Evolutionary conservation across 2,113 vertebrate species (phyloP), one percentile per base, ranked within the genome.

Genomic region (Lamprologus callipterus): DNA sequence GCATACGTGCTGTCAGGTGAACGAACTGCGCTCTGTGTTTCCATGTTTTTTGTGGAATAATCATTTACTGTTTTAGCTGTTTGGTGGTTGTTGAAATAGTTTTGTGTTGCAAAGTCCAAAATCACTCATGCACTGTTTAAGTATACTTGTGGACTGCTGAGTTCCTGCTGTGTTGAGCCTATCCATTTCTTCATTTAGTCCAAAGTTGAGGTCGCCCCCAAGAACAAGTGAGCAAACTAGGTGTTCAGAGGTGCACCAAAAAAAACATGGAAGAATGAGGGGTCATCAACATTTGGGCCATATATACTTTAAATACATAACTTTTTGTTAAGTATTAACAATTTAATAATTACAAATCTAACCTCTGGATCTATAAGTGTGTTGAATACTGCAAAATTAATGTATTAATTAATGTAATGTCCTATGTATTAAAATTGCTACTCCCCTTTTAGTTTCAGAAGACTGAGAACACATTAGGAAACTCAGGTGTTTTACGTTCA

Each of bases 341-440:
- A 33, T 60, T 60, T 60, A 19, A 60, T 33, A 10, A 33, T 33
- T 60, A 60, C 9, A 60, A 60, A 60, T 60, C 16, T 33, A 60
- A 0, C 8, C 8, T 60, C 28, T 60, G 28, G 16, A 11, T 33
- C 1, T 33, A 7, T 33, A 60, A 60, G 16, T 60, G 58, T 1
- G 1, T 60, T 60, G 57, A 60, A 10, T 33, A 33, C 28, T 60
- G 58, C 0, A 0, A 19, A 63, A 63, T 63, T 63, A 11, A 10
- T 33, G 26, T 60, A 58, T 6, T 58, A 0, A 31, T 58, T 31
- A 31, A 60, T 31, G 57, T 60, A 60, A 17, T 58, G 5, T 23
- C 7, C 1, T 54, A 55, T 55, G 57, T 60, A 60, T 6, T 33
- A 33, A 31, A 60, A 17, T 31, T 60, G 14, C 26, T 31, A 17